Evolutionary conservation across 2,888 invertebrate species (phyloP).

Genomic region (Cyaniris semiargus): DNA sequence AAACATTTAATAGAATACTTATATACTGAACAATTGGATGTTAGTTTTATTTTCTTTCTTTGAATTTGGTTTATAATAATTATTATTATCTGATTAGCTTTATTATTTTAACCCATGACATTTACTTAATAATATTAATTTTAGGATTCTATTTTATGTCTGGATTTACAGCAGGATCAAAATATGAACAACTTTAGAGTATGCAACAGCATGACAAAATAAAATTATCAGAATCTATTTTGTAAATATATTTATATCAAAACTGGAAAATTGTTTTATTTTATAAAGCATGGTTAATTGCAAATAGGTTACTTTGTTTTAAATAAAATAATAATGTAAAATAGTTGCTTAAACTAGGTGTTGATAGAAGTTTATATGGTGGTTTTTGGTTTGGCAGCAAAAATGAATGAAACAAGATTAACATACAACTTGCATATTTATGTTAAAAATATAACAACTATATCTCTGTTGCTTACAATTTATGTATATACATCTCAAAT

Average conservation of each 20-base stretch:
- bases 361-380: neutral
- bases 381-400: neutral
- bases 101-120: neutral
- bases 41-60: too few species aligned
- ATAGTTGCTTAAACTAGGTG: neutral
- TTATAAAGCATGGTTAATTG: neutral
- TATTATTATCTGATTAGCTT: too few species aligned
- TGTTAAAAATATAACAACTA: slow-evolving; percentile 65
- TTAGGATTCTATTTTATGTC: neutral
- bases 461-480: slow-evolving; percentile 37
- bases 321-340: neutral
- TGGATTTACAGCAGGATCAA: neutral
- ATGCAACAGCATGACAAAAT: neutral
- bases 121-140: neutral
- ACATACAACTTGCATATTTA: slow-evolving; percentile 60
- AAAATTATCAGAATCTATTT: slow-evolving; percentile 35
- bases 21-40: too few species aligned
- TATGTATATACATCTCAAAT: slow-evolving; percentile 37
- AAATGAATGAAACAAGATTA: slow-evolving; percentile 42
- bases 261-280: slow-evolving; percentile 26
- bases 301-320: neutral
- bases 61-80: too few species aligned
- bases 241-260: slow-evolving; percentile 40
- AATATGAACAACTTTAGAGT: neutral
- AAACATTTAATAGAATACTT: too few species aligned